A percentile compares a stretch with the other conserved stretches of the same genome.
Conservation (phyloP, 2,888 invertebrate genomes). For the Mythimna albipuncta region DNA sequence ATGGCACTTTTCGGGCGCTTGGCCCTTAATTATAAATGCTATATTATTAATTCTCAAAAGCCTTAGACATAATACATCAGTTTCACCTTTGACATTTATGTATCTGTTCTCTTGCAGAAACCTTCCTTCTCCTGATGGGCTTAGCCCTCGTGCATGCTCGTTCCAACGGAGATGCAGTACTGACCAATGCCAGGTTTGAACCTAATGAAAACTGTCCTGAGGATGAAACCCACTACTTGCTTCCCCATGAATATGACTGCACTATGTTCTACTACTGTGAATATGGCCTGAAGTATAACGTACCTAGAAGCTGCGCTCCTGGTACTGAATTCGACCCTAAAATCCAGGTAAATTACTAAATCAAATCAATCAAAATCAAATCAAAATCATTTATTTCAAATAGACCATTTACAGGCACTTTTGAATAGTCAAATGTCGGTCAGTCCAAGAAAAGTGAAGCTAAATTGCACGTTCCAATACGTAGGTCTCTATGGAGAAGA, state of each 20-base stretch:
- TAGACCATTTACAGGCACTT: too few species aligned
- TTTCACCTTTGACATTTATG: too few species aligned
- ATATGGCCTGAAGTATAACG: constrained; percentile 71
- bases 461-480: too few species aligned
- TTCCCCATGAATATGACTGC: constrained; percentile 82
- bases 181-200: constrained; percentile 83
- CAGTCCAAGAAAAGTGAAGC: too few species aligned
- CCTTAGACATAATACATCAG: too few species aligned
- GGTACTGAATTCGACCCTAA: constrained; percentile 77
- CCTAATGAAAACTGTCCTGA: constrained; percentile 91
- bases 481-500: too few species aligned
- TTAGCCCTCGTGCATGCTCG: constrained; percentile 52
- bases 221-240: constrained; percentile 86
- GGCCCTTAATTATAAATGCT: too few species aligned
- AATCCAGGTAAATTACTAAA: constrained; percentile 70
- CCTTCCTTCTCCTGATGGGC: constrained; percentile 64
- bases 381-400: too few species aligned
- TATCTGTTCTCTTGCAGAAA: constrained; percentile 59
- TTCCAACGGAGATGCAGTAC: constrained; percentile 38
- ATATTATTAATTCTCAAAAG: too few species aligned
- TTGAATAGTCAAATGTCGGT: too few species aligned
- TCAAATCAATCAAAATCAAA: too few species aligned
- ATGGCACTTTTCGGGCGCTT: too few species aligned
- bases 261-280: constrained; percentile 84
- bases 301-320: constrained; percentile 70